A percentile compares a stretch with the other conserved stretches of the same genome.
Evolutionary conservation across 2,888 invertebrate species (phyloP).

Genomic region (Arctia plantaginis): DNA sequence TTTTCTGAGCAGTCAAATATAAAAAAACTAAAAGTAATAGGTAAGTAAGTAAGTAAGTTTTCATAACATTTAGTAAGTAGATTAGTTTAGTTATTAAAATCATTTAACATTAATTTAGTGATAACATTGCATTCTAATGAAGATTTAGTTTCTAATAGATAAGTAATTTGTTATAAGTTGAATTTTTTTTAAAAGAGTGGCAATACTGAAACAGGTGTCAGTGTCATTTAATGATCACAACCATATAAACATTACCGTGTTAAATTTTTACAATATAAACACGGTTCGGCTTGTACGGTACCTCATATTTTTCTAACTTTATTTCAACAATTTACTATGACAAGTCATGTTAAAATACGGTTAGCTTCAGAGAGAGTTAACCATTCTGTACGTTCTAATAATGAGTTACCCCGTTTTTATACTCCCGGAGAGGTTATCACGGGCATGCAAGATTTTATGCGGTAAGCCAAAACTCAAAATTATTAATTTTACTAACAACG

Average conservation of each 20-base stretch:
- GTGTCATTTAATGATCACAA: background rate
- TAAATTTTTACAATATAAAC: background rate
- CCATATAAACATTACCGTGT: background rate
- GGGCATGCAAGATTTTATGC: slow-evolving; percentile 93
- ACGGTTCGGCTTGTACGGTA: background rate
- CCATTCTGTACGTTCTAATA: slow-evolving; percentile 83
- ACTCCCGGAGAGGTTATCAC: slow-evolving; percentile 96
- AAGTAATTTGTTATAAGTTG: no score
- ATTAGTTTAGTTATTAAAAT: no score
- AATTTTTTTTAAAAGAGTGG: background rate
- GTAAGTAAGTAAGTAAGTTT: no score
- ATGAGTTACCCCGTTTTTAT: slow-evolving; percentile 89
- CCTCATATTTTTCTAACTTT: background rate
- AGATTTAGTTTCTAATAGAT: no score
- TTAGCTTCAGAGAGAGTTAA: slow-evolving; percentile 89
- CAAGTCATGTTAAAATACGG: slow-evolving; percentile 87
- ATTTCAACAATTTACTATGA: slow-evolving; percentile 64
- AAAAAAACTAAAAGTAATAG: no score
- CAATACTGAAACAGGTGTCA: background rate
- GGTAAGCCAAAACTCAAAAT: slow-evolving; percentile 80
- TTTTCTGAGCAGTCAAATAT: no score
- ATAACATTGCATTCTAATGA: no score
- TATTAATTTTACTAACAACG: background rate
- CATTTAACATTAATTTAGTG: no score
- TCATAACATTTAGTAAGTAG: no score